Conservation (phyloP, 1,140 invertebrate genomes). For the Aphis craccivora region DNA sequence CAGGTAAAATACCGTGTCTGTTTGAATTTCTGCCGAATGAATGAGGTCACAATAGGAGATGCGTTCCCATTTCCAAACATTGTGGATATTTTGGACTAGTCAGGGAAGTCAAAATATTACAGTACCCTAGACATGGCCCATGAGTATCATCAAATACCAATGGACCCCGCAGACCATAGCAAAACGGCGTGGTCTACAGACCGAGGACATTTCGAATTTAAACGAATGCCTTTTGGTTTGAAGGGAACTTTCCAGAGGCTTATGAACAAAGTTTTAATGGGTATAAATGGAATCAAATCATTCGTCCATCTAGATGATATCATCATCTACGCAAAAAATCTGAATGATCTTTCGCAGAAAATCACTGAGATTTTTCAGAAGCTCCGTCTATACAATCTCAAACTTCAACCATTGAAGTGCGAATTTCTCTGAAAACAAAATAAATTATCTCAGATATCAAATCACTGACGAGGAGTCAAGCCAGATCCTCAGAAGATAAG, state of each 20-base stretch:
- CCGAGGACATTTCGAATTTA: background rate
- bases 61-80: slow-evolving; percentile 59
- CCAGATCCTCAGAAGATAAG: background rate
- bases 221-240: background rate
- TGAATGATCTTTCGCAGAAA: background rate
- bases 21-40: slow-evolving; percentile 64
- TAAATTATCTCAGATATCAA: slow-evolving; percentile 10
- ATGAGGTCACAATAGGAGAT: slow-evolving; percentile 59
- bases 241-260: background rate
- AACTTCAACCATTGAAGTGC: slow-evolving; percentile 39
- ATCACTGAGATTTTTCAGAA: background rate
- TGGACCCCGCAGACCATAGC: background rate
- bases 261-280: background rate
- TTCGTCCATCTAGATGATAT: slow-evolving; percentile 32
- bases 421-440: background rate
- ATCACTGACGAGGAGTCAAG: background rate
- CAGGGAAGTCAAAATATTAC: slow-evolving; percentile 64
- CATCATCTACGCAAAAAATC: background rate
- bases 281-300: background rate
- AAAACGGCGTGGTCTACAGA: background rate
- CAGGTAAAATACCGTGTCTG: slow-evolving; percentile 60
- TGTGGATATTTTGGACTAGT: slow-evolving; percentile 65
- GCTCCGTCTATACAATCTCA: background rate
- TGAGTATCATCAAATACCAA: background rate
- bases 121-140: background rate